phyloP scores from a whole-genome alignment of 1,140 invertebrate genomes.

The Pollicipes pollicipes region DNA sequence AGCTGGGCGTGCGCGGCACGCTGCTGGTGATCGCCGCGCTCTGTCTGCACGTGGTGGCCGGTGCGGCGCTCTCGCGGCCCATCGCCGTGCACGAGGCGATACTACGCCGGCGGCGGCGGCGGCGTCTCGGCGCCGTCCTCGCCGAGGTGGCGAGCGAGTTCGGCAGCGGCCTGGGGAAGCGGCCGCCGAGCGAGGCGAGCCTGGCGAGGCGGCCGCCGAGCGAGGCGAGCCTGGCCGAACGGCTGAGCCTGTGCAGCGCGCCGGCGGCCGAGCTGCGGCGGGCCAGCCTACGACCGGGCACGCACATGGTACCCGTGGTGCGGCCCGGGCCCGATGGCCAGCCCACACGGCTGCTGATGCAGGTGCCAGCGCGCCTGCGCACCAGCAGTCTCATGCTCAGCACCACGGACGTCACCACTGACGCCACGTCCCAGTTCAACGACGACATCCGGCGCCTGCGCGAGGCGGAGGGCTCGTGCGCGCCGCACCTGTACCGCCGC shows the following conservation, averaged over 20 bases:
- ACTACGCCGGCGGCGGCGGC: slow-evolving; percentile 39
- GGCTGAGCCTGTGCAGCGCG: not conserved
- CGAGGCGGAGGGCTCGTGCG: not conserved
- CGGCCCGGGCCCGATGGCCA: not conserved
- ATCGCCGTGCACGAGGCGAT: slow-evolving; percentile 30
- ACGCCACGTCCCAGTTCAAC: slow-evolving; percentile 1
- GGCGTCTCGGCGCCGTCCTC: slow-evolving; percentile 51
- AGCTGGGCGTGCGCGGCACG: slow-evolving; percentile 49
- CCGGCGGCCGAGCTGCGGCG: not conserved
- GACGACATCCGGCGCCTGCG: slow-evolving; percentile 3
- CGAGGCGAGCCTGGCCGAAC: not conserved
- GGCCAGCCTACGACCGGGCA: not conserved
- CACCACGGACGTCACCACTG: not conserved
- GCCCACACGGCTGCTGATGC: not conserved
- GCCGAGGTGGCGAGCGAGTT: slow-evolving; percentile 37
- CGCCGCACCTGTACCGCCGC: not conserved
- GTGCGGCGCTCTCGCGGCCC: slow-evolving; percentile 47
- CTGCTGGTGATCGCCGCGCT: slow-evolving; percentile 51
- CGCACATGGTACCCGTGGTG: not conserved
- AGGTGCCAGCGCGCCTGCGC: not conserved
- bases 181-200: not conserved
- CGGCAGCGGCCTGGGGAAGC: not conserved
- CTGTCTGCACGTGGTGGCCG: slow-evolving; percentile 56
- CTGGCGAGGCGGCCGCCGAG: not conserved
- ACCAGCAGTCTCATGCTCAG: not conserved